Conservation (phyloP, 2,797 vertebrate genomes). For the Rhinoraja longicauda region DNA sequence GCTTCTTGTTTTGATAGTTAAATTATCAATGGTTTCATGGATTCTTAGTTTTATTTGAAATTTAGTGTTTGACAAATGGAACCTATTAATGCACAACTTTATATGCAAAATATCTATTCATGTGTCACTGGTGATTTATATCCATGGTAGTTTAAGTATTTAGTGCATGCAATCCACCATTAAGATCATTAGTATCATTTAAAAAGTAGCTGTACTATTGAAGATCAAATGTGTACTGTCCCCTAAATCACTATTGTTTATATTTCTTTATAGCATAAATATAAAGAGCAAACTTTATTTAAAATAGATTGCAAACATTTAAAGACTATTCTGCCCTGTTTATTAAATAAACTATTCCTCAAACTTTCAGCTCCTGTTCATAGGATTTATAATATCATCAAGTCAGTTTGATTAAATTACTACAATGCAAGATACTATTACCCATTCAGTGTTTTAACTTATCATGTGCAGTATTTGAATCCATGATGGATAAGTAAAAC, state of each 20-base stretch:
- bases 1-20: background rate
- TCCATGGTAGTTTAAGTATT: background rate
- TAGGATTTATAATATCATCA: conserved; percentile 16
- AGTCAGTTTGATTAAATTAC: background rate
- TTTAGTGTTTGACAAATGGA: background rate
- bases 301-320: background rate
- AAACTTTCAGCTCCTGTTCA: background rate
- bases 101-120: background rate
- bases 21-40: background rate
- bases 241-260: background rate
- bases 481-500: too few relatives aligned
- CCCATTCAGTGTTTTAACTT: background rate
- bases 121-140: background rate
- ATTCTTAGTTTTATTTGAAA: background rate
- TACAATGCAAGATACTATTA: background rate
- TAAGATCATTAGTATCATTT: too few relatives aligned
- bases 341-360: background rate
- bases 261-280: background rate
- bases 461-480: background rate
- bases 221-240: too few relatives aligned
- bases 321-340: background rate
- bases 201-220: background rate
- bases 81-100: background rate
- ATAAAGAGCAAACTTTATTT: background rate
- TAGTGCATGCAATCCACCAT: background rate